Base-by-base conservation (phyloP, 2,888 invertebrate genomes). In the Serrognathus titanus region DNA sequence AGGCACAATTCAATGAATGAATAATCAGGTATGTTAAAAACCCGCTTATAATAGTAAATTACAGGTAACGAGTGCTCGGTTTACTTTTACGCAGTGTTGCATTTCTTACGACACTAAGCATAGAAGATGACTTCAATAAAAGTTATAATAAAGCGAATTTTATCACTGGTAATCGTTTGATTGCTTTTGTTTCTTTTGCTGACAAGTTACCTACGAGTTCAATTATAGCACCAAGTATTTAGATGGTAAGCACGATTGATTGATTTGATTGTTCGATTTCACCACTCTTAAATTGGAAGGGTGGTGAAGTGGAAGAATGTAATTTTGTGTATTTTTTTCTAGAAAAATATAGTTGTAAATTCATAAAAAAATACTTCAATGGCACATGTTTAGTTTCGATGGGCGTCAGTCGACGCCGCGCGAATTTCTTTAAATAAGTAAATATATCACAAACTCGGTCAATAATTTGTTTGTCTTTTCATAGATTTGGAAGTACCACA, bases 1-100 rank as follows among this genome's bases (percentile, higher is more conserved):
- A 72, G 72, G 74, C 73, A 74, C 72, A 70, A 70, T 69, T 68
- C 65, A 66, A 63, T 31, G 24, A 31, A 31, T 31, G 24, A 31
- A 31, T 62, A 61, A 60, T 65, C 67, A 67, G 65, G 66, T 69
- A 67, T 66, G 63, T 66, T 64, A 58, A 55, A 49, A 63, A 69
- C 70, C 68, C 70, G 70, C 67, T 69, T 71, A 65, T 7, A 61
- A 62, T 62, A 61, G 63, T 53, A 64, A 31, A 31, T 61, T 63
- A 68, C 66, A 69, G 69, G 69, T 70, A 70, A 69, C 69, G 60
- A 63, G 62, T 64, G 62, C 60, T 54, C 62, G 60, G 59, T 62
- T 59, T 64, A 59, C 24, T 31, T 31, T 31, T 31, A 31, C 24
- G 24, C 24, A 31, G 24, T 31, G 24, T 31, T 31, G 24, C 24